Percentiles rank a stretch among this genome's conserved stretches.
These are phyloP conservation scores for Agrotis clavis DNA, from an alignment of 2,888 invertebrate species.

Conservation along the genomic window DNA sequence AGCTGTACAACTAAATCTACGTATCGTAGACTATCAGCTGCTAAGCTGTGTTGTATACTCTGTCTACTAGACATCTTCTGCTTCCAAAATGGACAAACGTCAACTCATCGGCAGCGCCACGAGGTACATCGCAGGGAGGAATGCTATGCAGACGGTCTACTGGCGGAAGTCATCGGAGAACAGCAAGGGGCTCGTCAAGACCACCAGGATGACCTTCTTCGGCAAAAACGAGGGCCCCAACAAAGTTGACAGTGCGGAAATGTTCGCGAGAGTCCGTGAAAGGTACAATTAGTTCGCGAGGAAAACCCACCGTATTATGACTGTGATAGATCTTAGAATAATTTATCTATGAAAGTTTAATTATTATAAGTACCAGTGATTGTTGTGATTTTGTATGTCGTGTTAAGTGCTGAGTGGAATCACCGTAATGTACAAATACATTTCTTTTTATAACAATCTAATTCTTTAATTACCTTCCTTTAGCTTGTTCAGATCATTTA, in stretches of 20 bases:
- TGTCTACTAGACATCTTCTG: constrained; percentile 51
- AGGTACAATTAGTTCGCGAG: constrained; percentile 77
- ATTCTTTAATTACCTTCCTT: constrained; percentile 31
- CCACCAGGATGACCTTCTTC: constrained; percentile 91
- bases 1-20: constrained; percentile 22
- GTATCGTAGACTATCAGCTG: constrained; percentile 18
- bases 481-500: constrained; percentile 21
- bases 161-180: constrained; percentile 92
- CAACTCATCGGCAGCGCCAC: constrained; percentile 93
- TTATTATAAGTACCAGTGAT: constrained; percentile 61
- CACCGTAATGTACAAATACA: constrained; percentile 64
- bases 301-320: constrained; percentile 54
- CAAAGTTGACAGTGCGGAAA: constrained; percentile 86
- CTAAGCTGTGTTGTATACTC: constrained; percentile 56
- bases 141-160: constrained; percentile 94
- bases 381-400: constrained; percentile 51
- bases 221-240: constrained; percentile 88
- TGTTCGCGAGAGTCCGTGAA: constrained; percentile 86
- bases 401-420: constrained; percentile 35
- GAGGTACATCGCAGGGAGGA: constrained; percentile 93
- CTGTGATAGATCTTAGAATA: constrained; percentile 72
- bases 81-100: constrained; percentile 85
- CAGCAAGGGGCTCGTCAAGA: constrained; percentile 89
- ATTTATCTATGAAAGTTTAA: constrained; percentile 57
- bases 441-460: constrained; percentile 48